phyloP scores from a whole-genome alignment of 2,888 invertebrate genomes.

The Lasius fuliginosus region DNA sequence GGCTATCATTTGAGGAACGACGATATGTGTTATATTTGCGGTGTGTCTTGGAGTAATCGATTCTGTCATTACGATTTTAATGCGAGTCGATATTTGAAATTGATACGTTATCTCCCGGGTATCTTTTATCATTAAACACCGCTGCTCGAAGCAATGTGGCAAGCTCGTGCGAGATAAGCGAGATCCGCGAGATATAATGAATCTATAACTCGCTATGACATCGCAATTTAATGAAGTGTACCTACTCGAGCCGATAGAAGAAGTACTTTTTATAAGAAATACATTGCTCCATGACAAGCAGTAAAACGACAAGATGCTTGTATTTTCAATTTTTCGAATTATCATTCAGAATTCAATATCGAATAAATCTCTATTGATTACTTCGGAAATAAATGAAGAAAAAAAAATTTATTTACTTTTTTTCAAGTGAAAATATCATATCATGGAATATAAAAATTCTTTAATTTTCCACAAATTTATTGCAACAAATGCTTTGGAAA shows the following conservation, averaged over 20 bases:
- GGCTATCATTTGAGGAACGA: slow-evolving; percentile 14
- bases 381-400: background rate
- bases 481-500: background rate
- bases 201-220: slow-evolving; percentile 11
- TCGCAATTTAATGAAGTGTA: slow-evolving; percentile 2
- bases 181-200: slow-evolving; percentile 36
- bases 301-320: background rate
- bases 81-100: slow-evolving; percentile 38
- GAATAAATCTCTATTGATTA: background rate
- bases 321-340: background rate
- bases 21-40: slow-evolving; percentile 16
- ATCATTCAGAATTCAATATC: background rate
- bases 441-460: background rate
- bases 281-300: background rate
- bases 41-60: slow-evolving; percentile 26
- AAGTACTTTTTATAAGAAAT: background rate
- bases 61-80: slow-evolving; percentile 33
- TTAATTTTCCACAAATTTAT: background rate
- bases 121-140: slow-evolving; percentile 26
- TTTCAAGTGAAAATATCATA: background rate
- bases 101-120: slow-evolving; percentile 39
- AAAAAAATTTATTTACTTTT: background rate
- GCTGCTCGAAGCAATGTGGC: slow-evolving; percentile 24
- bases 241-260: background rate
- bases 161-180: slow-evolving; percentile 19